Conservation (phyloP, 2,888 invertebrate genomes). For the Acronicta alni region DNA sequence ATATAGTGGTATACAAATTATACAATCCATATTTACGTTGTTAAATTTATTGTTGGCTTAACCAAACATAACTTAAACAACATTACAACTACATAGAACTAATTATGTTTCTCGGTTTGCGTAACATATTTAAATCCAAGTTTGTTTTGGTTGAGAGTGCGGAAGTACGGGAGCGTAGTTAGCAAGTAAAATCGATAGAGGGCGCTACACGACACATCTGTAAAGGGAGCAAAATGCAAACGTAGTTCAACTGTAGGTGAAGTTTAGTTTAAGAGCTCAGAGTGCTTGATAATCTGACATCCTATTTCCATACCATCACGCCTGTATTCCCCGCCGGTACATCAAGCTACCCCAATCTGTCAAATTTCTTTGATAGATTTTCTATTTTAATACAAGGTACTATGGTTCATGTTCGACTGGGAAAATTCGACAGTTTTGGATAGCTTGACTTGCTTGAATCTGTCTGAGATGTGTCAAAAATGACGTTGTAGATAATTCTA, state of each 20-base stretch:
- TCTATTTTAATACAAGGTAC: no score
- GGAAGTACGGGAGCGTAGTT: not conserved
- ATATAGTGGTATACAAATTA: no score
- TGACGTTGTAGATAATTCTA: no score
- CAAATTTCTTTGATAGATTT: no score
- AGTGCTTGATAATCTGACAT: not conserved
- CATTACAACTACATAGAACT: not conserved
- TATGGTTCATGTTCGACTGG: no score
- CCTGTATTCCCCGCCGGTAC: no score
- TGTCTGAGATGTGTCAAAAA: no score
- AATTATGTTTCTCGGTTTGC: not conserved
- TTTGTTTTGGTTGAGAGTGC: not conserved
- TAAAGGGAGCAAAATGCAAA: not conserved
- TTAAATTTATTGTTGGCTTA: not conserved
- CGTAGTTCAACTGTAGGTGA: not conserved
- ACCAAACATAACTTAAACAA: not conserved
- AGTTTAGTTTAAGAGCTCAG: not conserved
- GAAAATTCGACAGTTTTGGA: no score
- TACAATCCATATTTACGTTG: no score
- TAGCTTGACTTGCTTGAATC: no score
- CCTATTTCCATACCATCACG: no score
- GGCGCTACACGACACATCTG: not conserved
- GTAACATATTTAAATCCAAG: not conserved
- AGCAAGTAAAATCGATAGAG: constrained; percentile 1
- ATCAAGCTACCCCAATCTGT: no score